Evolutionary conservation across 2,888 invertebrate genomes (phyloP).

Genomic region (Cosmia pyralina): DNA sequence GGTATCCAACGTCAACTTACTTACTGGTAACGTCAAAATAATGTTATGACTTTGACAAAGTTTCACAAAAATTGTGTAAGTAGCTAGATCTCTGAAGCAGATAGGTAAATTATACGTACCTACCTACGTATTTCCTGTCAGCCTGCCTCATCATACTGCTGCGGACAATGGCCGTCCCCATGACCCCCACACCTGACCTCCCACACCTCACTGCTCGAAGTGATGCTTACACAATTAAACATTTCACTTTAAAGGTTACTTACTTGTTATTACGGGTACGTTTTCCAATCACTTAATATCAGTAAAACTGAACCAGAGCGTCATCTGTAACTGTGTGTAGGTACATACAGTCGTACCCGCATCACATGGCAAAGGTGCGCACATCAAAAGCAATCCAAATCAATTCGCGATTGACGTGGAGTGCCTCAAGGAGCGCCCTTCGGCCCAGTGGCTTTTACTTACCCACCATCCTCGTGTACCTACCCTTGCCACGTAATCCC

Average conservation of each 20-base stretch:
- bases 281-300: conserved; percentile 1
- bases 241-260: not conserved
- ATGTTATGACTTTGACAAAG: too few relatives aligned
- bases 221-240: not conserved
- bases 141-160: not conserved
- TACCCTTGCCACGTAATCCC: conserved; percentile 62
- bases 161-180: not conserved
- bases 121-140: not conserved
- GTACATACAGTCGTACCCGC: conserved; percentile 26
- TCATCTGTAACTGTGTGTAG: not conserved
- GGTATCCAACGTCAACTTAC: too few relatives aligned
- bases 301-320: not conserved
- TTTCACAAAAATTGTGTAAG: not conserved
- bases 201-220: not conserved
- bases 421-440: conserved; percentile 54
- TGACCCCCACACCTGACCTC: not conserved
- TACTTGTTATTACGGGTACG: not conserved
- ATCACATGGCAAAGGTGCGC: conserved; percentile 19
- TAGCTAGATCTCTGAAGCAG: not conserved
- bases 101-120: not conserved
- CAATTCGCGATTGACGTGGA: conserved; percentile 52
- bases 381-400: conserved; percentile 54
- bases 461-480: conserved; percentile 67
- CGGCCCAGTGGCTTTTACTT: conserved; percentile 74
- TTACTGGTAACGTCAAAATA: not conserved